Base-by-base conservation (phyloP, 2,113 vertebrate species). In the Leucoraja erinaceus region DNA sequence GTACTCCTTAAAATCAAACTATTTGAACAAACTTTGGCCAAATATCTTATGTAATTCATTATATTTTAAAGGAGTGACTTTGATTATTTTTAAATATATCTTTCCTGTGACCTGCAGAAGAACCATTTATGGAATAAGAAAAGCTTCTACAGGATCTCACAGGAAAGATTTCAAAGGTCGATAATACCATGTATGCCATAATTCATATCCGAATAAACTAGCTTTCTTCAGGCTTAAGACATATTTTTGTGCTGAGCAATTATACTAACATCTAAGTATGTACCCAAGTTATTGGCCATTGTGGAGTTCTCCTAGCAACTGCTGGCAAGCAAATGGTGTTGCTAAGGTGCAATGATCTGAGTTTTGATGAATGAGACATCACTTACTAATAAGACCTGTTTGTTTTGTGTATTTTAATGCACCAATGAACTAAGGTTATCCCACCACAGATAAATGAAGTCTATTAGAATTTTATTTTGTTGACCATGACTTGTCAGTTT, bases 391-490 rank as follows among this genome's bases (percentile, higher is more conserved):
- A 18, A 63, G 56, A 63, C 12, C 63, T 88, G 56, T 63, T 88
- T 88, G n/a, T 88, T 88, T 88, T n/a, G 63, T 31, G 28, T 88
- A 31, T 88, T 63, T 88, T 88, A 63, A 88, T 88, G 61, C 83
- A 88, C 12, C 11, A 84, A 18, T 28, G 54, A n/a, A 31, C 56
- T 18, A 63, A 31, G 59, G 83, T 63, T 25, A 88, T 63, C 5
- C n/a, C 28, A 63, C 79, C 16, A 88, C 59, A 63, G n/a, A 88
- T 88, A 88, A 63, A 88, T 88, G 28, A 63, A 14, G 56, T 31
- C 83, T 63, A 63, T 88, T 88, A 88, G 56, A 63, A 88, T 63
- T 88, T n/a, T 61, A 63, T 88, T 88, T 88, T 63, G 59, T 72
- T 88, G 83, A 63, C 83, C 61, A 63, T 31, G 83, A 31, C 59